A percentile compares a stretch with the other conserved stretches of the same genome.
phyloP scores from a whole-genome alignment of 2,113 vertebrate genomes.

The Enhydra lutris region DNA sequence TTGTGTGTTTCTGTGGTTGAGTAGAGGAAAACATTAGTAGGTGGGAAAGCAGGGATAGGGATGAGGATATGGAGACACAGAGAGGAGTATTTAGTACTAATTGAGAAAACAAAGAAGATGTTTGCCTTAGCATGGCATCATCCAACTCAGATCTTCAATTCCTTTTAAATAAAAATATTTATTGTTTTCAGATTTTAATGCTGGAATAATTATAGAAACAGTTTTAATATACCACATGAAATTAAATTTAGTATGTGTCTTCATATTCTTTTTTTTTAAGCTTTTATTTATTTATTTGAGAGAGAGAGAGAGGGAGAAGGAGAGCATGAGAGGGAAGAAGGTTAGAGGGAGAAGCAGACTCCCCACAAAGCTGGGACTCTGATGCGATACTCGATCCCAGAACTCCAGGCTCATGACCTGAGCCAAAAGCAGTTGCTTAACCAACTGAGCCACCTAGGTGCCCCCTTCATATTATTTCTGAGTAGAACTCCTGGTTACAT shows the following conservation, averaged over 20 bases:
- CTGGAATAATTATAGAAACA: not conserved
- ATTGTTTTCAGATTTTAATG: not conserved
- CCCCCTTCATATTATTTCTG: no score
- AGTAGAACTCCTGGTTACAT: not conserved
- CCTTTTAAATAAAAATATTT: not conserved
- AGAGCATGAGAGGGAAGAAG: no score
- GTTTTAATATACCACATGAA: not conserved
- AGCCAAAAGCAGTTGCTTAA: no score
- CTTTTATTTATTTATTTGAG: no score
- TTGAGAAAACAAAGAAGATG: not conserved
- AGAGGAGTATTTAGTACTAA: not conserved
- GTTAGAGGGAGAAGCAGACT: no score
- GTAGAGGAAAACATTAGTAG: not conserved
- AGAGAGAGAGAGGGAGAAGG: no score
- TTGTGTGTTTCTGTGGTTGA: not conserved
- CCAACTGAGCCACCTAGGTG: no score
- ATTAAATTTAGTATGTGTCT: not conserved
- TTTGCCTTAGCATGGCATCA: not conserved
- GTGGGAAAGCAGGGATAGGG: rapidly evolving
- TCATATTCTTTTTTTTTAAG: not conserved
- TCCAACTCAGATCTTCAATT: not conserved
- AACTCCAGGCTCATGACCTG: no score
- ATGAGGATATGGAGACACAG: no score
- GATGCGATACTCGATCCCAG: no score
- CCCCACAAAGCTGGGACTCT: no score